phyloP scores from a whole-genome alignment of 2,797 vertebrate species.

The Lagocephalus sceleratus region DNA sequence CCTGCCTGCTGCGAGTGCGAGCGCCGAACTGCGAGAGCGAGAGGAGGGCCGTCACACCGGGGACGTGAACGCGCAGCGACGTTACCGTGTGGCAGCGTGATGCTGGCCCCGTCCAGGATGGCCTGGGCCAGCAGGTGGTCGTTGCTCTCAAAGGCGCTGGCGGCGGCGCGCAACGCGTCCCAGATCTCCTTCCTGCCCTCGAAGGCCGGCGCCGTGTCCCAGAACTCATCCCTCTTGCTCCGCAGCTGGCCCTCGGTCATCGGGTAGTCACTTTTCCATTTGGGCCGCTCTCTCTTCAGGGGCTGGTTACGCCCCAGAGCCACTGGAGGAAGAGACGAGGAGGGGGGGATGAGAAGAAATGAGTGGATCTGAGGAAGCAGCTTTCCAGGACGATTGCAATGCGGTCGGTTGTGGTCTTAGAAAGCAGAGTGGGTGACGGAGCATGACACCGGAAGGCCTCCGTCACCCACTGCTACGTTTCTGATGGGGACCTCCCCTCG shows the following conservation, averaged over 20 bases:
- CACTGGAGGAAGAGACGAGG: slow-evolving; percentile 70
- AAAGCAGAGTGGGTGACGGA: slow-evolving; percentile 45
- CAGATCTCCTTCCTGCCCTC: slow-evolving; percentile 98
- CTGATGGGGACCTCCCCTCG: no score
- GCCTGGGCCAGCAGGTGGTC: slow-evolving; percentile 96
- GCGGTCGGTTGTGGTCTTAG: slow-evolving; percentile 6
- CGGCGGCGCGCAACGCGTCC: slow-evolving; percentile 94
- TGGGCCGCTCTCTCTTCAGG: slow-evolving; percentile 95
- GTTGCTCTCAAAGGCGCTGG: slow-evolving; percentile 93
- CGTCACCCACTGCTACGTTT: no score
- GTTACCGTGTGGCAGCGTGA: slow-evolving; percentile 94
- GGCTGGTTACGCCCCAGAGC: slow-evolving; percentile 95
- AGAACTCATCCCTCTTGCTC: slow-evolving; percentile 97
- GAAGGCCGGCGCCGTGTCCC: slow-evolving; percentile 96
- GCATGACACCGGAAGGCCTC: slow-evolving; percentile 31
- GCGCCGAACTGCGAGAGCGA: no score
- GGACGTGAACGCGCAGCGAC: no score
- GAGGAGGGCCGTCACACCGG: no score
- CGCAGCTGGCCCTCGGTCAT: slow-evolving; percentile 98
- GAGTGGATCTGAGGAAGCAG: neutral
- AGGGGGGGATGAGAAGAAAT: slow-evolving; percentile 4
- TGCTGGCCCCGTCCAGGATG: slow-evolving; percentile 96
- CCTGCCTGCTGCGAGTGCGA: no score
- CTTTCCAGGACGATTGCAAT: no score
- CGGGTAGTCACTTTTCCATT: slow-evolving; percentile 99